Evolutionary conservation across 2,797 vertebrate genomes (phyloP).

Genomic region (Coranthus polyacanthus): DNA sequence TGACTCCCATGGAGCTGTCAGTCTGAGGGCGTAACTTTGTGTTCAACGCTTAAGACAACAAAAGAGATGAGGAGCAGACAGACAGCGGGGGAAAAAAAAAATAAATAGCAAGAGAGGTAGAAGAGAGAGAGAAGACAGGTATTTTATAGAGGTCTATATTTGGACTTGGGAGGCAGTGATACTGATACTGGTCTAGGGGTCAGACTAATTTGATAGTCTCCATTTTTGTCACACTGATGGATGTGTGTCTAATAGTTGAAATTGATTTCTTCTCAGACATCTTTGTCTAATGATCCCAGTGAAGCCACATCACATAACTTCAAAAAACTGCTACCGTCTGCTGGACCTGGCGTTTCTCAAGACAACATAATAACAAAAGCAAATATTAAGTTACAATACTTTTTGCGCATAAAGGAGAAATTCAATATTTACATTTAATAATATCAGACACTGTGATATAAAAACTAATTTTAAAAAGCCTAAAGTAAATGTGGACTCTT

Average conservation of each 20-base stretch:
- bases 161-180: neutral
- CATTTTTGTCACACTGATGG: neutral
- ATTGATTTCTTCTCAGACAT: constrained; percentile 1
- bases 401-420: neutral
- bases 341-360: neutral
- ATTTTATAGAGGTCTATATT: neutral
- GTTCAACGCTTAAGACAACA: neutral
- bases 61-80: neutral
- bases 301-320: neutral
- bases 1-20: constrained; percentile 2
- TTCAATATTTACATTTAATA: neutral
- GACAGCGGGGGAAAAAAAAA: neutral
- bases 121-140: neutral
- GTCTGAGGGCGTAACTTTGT: neutral
- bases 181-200: neutral
- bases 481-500: too few species aligned
- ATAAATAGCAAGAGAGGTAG: neutral
- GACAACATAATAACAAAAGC: neutral
- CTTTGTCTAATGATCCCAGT: neutral
- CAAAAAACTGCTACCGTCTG: neutral
- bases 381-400: neutral
- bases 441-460: neutral
- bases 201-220: neutral
- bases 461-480: neutral
- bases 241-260: constrained; percentile 1